Base-by-base conservation (phyloP, 30 jellyfish, hydroid and myxozoan species). In the Nemopilema nomurai region DNA sequence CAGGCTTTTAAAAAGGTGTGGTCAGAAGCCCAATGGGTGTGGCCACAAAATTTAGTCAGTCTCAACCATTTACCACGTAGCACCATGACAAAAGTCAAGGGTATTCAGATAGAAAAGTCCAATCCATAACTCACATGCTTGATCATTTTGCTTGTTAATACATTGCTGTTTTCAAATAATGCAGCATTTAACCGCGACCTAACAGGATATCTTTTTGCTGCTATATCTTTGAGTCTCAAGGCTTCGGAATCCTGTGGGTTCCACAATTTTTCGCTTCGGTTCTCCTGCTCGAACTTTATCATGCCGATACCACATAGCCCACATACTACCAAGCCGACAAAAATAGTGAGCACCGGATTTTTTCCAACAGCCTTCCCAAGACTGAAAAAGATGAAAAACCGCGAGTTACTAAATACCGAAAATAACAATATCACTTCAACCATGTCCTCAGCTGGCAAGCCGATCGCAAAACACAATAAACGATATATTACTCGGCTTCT, bases 211-310 rank as follows among this genome's bases (percentile, higher is more conserved):
- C 82, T 63, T 25, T 26, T 41, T 28, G 31, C 93, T 16, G 75
- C 91, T 62, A 80, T 21, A 4, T 68, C 93, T 51, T 79, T 71
- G 31, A 84, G 90, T 28, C 78, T 72, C 19, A 91, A 76, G 0
- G 96, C 90, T 62, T 85, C 96, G 0, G 97, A 91, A 32, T 82
- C 90, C 50, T 85, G 96, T 0, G 97, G 92, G 57, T 51, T 84
- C 97, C 97, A 91, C n/a, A 78, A 25, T 65, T 91, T 91, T 67
- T 91, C 97, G 18, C 97, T 92, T 50, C 97, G 72, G 84, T 80
- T 91, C 64, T 91, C 97, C 62, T 77, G 92, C 31, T 67, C 64
- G 71, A 81, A 85, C 28, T 79, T 72, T 8, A 91, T 27, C 84
- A 91, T 67, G 0, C 97, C 97, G 52, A 91, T 63, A 52, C 91